Evolutionary conservation across 1,140 invertebrate genomes (phyloP), one percentile per base, ranked within the genome.

Genomic region (Drosophila kohkoa): DNA sequence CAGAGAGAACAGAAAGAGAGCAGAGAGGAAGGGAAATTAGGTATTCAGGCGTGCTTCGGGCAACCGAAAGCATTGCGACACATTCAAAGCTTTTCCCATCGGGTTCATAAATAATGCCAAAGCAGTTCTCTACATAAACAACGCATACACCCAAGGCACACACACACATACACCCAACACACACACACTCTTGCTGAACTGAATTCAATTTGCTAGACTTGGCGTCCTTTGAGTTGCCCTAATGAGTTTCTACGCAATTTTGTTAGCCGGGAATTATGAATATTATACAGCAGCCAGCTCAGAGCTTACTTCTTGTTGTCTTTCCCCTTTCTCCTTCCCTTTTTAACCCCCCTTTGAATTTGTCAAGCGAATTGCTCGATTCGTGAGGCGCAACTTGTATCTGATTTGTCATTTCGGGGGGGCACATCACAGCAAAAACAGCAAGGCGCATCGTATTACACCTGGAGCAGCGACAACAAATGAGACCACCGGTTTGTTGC

Each of bases 231-330:
- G 55, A 73, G 60, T 25, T 67, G 67, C 51, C 67, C 68, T 88
- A 88, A 89, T 88, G 81, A 89, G 80, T 83, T 79, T 87, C 76
- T 79, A 82, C 80, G 77, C 83, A 87, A 87, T 88, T 87, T 87
- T 60, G 82, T 87, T 76, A 75, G 65, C 46, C 49, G 46, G 58
- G 64, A 86, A 86, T 86, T 86, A 86, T 85, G 78, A 81, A 86
- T 80, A 80, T 85, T 83, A 74, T 85, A 76, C 80, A 77, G 76
- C 78, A 63, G 62, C 62, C 13, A 38, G 15, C 20, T 25, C 20
- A 25, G 20, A 15, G 46, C 28, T 25, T n/a, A 51, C 63, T 65
- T 45, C 20, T 43, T 64, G 62, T 43, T 45, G 30, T 30, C 13
- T 6, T 5, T 35, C 3, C 28, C 28, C 25, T 2, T 43, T 5